Conservation (phyloP, 2,888 invertebrate species). For the Folsomia candida region DNA sequence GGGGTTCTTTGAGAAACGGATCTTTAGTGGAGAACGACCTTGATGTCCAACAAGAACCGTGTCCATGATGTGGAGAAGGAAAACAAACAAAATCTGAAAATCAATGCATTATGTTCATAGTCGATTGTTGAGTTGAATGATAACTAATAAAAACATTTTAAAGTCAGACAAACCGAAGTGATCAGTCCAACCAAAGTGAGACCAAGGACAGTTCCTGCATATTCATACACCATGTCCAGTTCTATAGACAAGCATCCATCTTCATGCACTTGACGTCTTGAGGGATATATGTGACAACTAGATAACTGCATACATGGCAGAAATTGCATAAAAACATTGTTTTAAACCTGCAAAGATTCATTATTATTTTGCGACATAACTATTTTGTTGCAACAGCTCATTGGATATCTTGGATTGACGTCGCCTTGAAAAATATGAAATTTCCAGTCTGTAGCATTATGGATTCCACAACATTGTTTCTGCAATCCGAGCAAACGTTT, state of each 20-base stretch:
- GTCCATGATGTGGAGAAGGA: background rate
- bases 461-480: slow-evolving; percentile 23
- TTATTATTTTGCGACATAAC: too few relatives aligned
- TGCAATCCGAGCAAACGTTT: too few relatives aligned
- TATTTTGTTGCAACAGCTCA: slow-evolving; percentile 25
- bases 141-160: too few relatives aligned
- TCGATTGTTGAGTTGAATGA: too few relatives aligned
- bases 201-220: background rate
- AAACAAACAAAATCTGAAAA: background rate
- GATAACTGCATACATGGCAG: background rate
- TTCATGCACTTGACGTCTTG: slow-evolving; percentile 4
- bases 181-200: background rate
- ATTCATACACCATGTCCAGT: background rate
- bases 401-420: slow-evolving; percentile 18
- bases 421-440: background rate
- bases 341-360: too few relatives aligned
- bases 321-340: too few relatives aligned
- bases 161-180: background rate
- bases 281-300: slow-evolving; percentile 5
- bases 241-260: slow-evolving; percentile 19
- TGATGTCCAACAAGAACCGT: too few relatives aligned
- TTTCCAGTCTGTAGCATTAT: slow-evolving; percentile 18
- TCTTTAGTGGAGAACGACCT: too few relatives aligned
- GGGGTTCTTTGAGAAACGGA: too few relatives aligned
- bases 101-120: background rate